Conservation (phyloP, 2,113 vertebrate species). For the Rhea pennata region DNA sequence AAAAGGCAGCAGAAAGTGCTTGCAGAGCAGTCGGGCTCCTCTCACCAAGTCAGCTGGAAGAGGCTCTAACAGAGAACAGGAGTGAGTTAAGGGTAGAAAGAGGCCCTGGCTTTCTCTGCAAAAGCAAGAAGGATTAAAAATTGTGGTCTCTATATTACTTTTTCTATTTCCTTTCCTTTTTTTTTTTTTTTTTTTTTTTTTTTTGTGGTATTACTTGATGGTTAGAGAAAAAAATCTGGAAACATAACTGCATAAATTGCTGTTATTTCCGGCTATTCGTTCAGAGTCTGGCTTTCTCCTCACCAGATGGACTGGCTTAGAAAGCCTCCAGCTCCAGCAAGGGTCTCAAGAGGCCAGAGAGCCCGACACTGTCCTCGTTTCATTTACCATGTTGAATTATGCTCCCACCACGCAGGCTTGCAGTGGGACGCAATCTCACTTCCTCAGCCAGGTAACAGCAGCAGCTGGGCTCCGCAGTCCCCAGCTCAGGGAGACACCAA, state of each 20-base stretch:
- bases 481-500: neutral
- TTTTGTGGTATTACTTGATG: slow-evolving; percentile 52
- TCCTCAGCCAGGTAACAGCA: neutral
- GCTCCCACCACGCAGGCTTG: neutral
- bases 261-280: slow-evolving; percentile 62
- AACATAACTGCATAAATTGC: slow-evolving; percentile 52
- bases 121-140: slow-evolving; percentile 49
- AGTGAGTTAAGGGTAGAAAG: slow-evolving; percentile 45
- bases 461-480: neutral
- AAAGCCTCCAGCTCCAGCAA: neutral
- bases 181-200: too few relatives aligned
- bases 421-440: neutral
- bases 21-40: neutral
- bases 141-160: slow-evolving; percentile 60
- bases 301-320: slow-evolving; percentile 53
- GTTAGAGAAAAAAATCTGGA: slow-evolving; percentile 50
- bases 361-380: neutral
- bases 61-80: neutral
- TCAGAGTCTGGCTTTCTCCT: slow-evolving; percentile 23
- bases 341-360: neutral
- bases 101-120: slow-evolving; percentile 43
- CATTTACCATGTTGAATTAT: neutral
- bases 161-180: slow-evolving; percentile 56
- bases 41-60: neutral
- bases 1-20: neutral